Percentiles rank a stretch among this genome's conserved stretches.
These are phyloP conservation scores for Teleopsis dalmanni DNA, from an alignment of 1,140 invertebrate genomes.

Conservation along the genomic window DNA sequence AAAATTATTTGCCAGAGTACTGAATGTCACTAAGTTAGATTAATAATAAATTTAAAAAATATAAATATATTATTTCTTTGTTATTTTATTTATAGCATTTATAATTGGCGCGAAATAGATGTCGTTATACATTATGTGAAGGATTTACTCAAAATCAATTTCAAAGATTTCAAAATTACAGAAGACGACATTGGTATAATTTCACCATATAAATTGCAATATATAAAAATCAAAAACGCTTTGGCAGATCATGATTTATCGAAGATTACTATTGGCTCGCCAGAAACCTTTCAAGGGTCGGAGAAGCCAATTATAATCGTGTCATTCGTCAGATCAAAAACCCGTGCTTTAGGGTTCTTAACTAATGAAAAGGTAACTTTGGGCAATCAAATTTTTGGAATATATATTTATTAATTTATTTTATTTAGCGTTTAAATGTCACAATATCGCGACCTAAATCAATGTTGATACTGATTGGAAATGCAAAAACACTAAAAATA, in stretches of 20 bases:
- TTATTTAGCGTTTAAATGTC: slow-evolving; percentile 68
- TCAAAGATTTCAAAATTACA: slow-evolving; percentile 45
- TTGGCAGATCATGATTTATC: slow-evolving; percentile 30
- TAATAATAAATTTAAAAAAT: not conserved
- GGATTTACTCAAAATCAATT: slow-evolving; percentile 42
- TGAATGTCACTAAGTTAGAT: not conserved
- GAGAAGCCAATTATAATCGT: slow-evolving; percentile 74
- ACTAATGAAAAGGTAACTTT: slow-evolving; percentile 53
- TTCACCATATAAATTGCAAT: slow-evolving; percentile 71
- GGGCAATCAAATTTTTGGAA: not conserved
- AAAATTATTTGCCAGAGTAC: no score
- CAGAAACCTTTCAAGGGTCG: slow-evolving; percentile 81
- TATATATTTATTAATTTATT: slow-evolving; percentile 27
- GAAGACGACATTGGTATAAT: slow-evolving; percentile 71
- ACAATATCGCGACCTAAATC: slow-evolving; percentile 71
- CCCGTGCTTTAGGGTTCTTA: slow-evolving; percentile 61
- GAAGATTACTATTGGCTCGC: slow-evolving; percentile 66
- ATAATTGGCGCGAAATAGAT: slow-evolving; percentile 51
- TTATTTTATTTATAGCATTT: slow-evolving; percentile 53
- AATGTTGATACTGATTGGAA: slow-evolving; percentile 72
- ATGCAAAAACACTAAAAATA: slow-evolving; percentile 49
- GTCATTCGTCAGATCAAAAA: slow-evolving; percentile 65
- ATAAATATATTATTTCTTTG: not conserved
- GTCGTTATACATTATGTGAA: slow-evolving; percentile 51
- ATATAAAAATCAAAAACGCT: slow-evolving; percentile 49